Evolutionary conservation across 2,888 invertebrate species (phyloP).

Genomic region (Drosophila vallismaia): DNA sequence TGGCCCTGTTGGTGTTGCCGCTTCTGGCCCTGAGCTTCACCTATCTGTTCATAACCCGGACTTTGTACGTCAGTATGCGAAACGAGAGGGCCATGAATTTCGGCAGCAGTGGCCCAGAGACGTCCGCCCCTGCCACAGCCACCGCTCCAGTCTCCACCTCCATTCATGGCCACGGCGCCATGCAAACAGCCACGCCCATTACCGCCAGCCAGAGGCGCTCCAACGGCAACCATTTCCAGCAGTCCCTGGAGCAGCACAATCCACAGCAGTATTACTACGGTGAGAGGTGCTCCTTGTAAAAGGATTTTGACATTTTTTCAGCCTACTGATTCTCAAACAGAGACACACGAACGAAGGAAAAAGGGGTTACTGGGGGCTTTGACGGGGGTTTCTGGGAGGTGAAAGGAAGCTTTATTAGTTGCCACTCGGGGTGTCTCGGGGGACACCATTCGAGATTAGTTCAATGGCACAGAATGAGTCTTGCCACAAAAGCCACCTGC

Average conservation of each 20-base stretch:
- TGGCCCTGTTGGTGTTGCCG: constrained; percentile 88
- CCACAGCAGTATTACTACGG: constrained; percentile 61
- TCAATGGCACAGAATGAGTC: constrained; percentile 9
- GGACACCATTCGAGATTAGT: constrained; percentile 30
- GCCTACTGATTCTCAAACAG: neutral
- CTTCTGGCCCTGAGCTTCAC: constrained; percentile 87
- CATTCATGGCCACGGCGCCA: constrained; percentile 4
- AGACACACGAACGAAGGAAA: neutral
- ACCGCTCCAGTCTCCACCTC: constrained; percentile 2
- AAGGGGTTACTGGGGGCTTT: neutral
- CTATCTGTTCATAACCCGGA: constrained; percentile 86
- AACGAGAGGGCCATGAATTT: constrained; percentile 81
- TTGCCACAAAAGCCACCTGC: neutral
- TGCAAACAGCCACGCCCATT: neutral
- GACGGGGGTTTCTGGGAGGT: neutral
- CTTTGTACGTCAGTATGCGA: constrained; percentile 82
- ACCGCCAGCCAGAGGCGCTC: constrained; percentile 25
- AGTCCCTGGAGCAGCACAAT: constrained; percentile 58
- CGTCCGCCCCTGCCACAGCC: constrained; percentile 23
- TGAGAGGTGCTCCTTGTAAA: constrained; percentile 19
- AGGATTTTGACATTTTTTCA: neutral
- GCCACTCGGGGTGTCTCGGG: constrained; percentile 14
- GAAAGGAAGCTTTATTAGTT: constrained; percentile 11
- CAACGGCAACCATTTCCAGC: constrained; percentile 38
- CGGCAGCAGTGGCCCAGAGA: constrained; percentile 62